Base-by-base conservation (phyloP, 2,888 invertebrate genomes). In the Alentia gelatinosa region DNA sequence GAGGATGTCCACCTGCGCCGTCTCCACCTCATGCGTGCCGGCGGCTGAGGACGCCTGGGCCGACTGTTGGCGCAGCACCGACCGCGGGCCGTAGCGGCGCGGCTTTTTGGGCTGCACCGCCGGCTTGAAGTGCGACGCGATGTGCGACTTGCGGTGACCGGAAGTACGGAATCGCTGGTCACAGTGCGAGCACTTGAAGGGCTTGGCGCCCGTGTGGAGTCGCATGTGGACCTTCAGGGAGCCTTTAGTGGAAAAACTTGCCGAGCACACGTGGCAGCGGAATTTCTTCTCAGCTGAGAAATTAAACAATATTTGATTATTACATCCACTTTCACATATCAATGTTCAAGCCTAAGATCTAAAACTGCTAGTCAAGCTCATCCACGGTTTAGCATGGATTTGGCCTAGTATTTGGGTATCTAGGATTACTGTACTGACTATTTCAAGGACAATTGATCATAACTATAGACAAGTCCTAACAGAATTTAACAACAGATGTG, bases 171-270 rank as follows among this genome's bases (percentile, higher is more conserved):
- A 98, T 91, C 96, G 96, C 92, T 96, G 95, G n/a, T 97, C 96
- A 94, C 99, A 99, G 95, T 98, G 97, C 0, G 98, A 98, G 96
- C 99, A 99, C 90, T 97, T 97, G 96, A 98, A 98, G 0, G 98
- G 98, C 95, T 98, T 98, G 47, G 97, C 97, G 3, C 98, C 95
- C 19, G 96, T 96, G 92, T 96, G 96, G 4, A 96, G 94, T n/a
- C 96, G 92, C 95, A 96, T 95, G 93, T 96, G 96, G 23, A 96
- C 96, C 91, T 96, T 96, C 35, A 96, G 93, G 91, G 95, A 95
- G 88, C 96, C 96, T 92, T 96, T 96, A 3, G 96, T 96, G 37
- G 96, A 95, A 93, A 96, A 96, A 91, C 94, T 92, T n/a, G 96
- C 95, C 63, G 93, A 92, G 93, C 96, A 96, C 0, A 96, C 94